Conservation (phyloP, 2,113 vertebrate genomes). For the Tachysurus fulvidraco region DNA sequence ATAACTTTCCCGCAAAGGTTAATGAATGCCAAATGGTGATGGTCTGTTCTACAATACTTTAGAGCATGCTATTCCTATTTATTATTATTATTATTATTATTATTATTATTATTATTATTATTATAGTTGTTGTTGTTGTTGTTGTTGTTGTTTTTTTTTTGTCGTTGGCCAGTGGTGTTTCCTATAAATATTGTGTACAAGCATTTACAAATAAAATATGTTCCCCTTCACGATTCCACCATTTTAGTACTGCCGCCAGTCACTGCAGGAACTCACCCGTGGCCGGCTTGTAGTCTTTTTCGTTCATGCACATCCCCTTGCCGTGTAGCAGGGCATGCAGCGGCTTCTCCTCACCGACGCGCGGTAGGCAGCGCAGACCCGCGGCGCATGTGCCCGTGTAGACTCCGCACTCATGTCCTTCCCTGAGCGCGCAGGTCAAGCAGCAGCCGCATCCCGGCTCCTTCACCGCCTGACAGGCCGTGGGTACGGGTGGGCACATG, state of each 20-base stretch:
- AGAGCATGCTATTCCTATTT: too few species aligned
- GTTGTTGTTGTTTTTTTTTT: too few species aligned
- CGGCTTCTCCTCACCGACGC: conserved; percentile 92
- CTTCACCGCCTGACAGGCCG: conserved; percentile 90
- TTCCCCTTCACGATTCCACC: background rate
- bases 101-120: too few species aligned
- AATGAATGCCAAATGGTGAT: background rate
- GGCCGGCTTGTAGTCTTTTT: conserved; percentile 84
- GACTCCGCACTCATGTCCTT: conserved; percentile 90
- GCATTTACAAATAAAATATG: background rate
- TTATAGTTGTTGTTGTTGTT: too few species aligned
- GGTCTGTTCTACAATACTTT: background rate
- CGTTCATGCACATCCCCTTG: conserved; percentile 87
- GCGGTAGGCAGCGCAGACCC: conserved; percentile 91
- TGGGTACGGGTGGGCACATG: conserved; percentile 84
- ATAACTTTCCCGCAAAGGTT: background rate
- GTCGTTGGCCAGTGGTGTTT: background rate
- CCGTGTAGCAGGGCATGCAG: conserved; percentile 95
- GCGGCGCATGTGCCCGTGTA: conserved; percentile 92
- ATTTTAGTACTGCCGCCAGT: background rate
- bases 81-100: too few species aligned
- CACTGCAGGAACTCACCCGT: conserved; percentile 66
- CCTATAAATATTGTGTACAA: background rate
- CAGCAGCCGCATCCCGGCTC: conserved; percentile 98
- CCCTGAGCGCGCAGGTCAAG: conserved; percentile 90